Base-by-base conservation (phyloP, 2,888 invertebrate genomes). In the Nephrotoma flavescens region DNA sequence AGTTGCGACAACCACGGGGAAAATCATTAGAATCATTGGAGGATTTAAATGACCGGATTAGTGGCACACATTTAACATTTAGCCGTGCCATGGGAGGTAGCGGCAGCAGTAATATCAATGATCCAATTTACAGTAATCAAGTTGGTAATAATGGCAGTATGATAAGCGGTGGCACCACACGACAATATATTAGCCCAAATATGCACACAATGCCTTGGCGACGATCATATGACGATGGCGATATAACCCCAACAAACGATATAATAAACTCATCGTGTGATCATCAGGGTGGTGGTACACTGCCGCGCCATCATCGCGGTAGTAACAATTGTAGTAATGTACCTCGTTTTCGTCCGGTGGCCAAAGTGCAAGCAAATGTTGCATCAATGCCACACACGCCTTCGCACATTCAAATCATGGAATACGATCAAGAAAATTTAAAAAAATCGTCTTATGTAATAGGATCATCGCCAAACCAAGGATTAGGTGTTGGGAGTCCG, bases 181-280 rank as follows among this genome's bases (percentile, higher is more conserved):
- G 86, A 52, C 86, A 86, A 52, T 86, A 86, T 42, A 47, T 47
- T 86, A 31, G 47, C 12, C 11, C 12, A 41, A 45, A 83, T 86
- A 86, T 86, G 31, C 87, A 87, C 12, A 85, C 52, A 52, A 87
- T 87, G 88, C 91, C 92, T 88, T 96, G 95, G 95, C 93, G 95
- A 89, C 93, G 96, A 89, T 95, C 96, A 88, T 96, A 96, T 90
- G 97, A 97, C 91, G 97, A 97, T 90, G 97, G 97, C 19, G 97
- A 97, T 91, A 95, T 97, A 88, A 97, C 97, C 45, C 96, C 96
- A 12, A 97, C 97, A 85, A 97, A 97, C 90, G 97, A 97, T 91
- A 92, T 93, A 41, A 91, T 91, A 42, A 89, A 92, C 87, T 87
- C 45, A 88, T 91, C 91, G 87, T 90, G 91, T 19, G 87, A 88